Base-by-base conservation (phyloP, 2,888 invertebrate genomes). In the Hypomecis atomaria region DNA sequence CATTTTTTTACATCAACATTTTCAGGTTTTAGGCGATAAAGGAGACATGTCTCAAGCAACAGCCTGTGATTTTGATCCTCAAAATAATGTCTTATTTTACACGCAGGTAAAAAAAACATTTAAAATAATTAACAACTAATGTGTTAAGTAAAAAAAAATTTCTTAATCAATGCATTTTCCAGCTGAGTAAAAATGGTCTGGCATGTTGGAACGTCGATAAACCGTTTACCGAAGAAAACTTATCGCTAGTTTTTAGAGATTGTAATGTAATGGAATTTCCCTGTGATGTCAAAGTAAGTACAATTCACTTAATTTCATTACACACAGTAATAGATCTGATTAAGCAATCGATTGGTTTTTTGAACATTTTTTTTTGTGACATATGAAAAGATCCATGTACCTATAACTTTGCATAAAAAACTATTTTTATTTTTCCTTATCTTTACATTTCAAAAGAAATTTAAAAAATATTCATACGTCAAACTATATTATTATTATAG, bases 121-220 rank as follows among this genome's bases (percentile, higher is more conserved):
- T 38, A 4, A 38, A 38, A 38, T 38, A 38, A 38, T 38, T 38
- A 8, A 38, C 38, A 8, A 38, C 38, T 23, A 23, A 23, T 23
- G 23, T 23, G 3, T 23, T 23, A 23, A 23, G 23, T 23, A 23
- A 3, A 23, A 3, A 23, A 23, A 23, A 23, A 23, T 23, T 23
- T 23, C n/a, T 23, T 23, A 23, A 23, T 23, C 23, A 23, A 23
- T 23, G 23, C 3, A 23, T 56, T 59, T 58, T 57, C 57, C 81
- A 94, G 84, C 84, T 95, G 7, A 95, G 95, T 79, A 95, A 94
- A 82, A 96, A 97, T 78, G 96, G 95, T 0, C 88, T 97, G 6
- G 95, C 95, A 2, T 97, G 97, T 81, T 97, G 97, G 97, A 96
- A 97, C 75, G 89, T 93, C 0, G 89, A 92, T 7, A 94, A 92